Base-by-base conservation (phyloP, 1,140 invertebrate genomes). In the Tetramorium alpestre region DNA sequence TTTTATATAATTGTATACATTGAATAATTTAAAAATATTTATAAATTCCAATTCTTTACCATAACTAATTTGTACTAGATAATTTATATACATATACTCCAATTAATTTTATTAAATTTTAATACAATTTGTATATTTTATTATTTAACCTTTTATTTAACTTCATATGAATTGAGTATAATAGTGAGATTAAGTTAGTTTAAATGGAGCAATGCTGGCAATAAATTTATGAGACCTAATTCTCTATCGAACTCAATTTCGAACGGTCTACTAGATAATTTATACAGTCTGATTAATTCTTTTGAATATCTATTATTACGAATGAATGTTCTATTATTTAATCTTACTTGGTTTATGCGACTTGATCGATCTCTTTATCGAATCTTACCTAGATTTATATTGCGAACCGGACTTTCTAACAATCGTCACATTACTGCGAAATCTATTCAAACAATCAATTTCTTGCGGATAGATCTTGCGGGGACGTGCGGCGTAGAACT, bases 401-500 rank as follows among this genome's bases (percentile, higher is more conserved):
- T 49, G 8, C 44, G 7, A 80, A 51, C 5, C 64, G 10, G 18
- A 56, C 33, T 69, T 33, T 70, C 62, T 38, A 69, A 7, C 44
- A 22, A 54, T 78, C 7, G 13, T 22, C 62, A 11, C 62, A 16
- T 65, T 80, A 81, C 69, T 18, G 16, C 65, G n/a, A 54, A 33
- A 70, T 69, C 47, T 41, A 41, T 41, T 78, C 49, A 41, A 81
- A 54, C 54, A 41, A 60, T n/a, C 67, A 56, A 58, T 72, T 72
- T 72, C 25, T 47, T 44, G 41, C 16, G 28, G 16, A 58, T 16
- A 8, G 11, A 47, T 58, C 67, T 82, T 47, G 18, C 3, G 41
- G 41, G 73, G 33, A 28, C 16, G 13, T 38, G 64, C 78, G 22
- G 22, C 22, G 25, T 22, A 33, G n/a, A 41, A 28, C 41, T 77